Conservation (phyloP, 1,140 invertebrate genomes). For the Meloidogyne chitwoodi region DNA sequence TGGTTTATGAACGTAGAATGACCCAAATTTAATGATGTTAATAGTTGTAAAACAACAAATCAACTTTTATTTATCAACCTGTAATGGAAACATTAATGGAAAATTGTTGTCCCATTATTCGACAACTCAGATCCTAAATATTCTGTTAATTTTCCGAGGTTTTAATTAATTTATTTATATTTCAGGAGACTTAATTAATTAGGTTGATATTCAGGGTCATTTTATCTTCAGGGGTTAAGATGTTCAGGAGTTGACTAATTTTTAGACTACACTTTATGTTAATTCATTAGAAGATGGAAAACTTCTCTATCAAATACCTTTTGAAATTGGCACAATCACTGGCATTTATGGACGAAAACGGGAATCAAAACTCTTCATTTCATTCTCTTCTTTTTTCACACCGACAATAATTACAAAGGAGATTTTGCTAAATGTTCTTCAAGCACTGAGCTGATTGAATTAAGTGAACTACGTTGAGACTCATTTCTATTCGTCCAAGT, state of each 20-base stretch:
- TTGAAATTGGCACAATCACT: slow-evolving; percentile 80
- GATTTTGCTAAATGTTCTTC: slow-evolving; percentile 71
- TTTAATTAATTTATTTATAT: slow-evolving; percentile 34
- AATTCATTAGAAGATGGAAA: slow-evolving; percentile 73
- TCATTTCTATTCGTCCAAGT: slow-evolving; percentile 77
- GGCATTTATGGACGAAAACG: slow-evolving; percentile 79
- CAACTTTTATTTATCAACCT: slow-evolving; percentile 52
- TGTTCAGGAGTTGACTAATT: neutral
- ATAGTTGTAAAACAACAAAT: slow-evolving; percentile 55
- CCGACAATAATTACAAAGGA: slow-evolving; percentile 83
- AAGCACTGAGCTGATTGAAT: slow-evolving; percentile 64
- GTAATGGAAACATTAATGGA: slow-evolving; percentile 46
- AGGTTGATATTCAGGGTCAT: neutral
- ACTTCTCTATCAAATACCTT: slow-evolving; percentile 60
- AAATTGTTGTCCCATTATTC: slow-evolving; percentile 63
- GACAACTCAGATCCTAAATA: slow-evolving; percentile 88
- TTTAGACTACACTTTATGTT: slow-evolving; percentile 76
- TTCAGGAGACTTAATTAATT: slow-evolving; percentile 65
- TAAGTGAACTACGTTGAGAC: slow-evolving; percentile 78
- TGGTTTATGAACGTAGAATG: slow-evolving; percentile 73
- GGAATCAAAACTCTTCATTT: slow-evolving; percentile 84
- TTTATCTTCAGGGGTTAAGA: no score
- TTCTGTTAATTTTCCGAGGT: slow-evolving; percentile 67
- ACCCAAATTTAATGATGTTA: slow-evolving; percentile 87
- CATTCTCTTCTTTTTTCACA: slow-evolving; percentile 85